phyloP scores from a whole-genome alignment of 2,797 vertebrate genomes.

The Acanthurus leucopareius region DNA sequence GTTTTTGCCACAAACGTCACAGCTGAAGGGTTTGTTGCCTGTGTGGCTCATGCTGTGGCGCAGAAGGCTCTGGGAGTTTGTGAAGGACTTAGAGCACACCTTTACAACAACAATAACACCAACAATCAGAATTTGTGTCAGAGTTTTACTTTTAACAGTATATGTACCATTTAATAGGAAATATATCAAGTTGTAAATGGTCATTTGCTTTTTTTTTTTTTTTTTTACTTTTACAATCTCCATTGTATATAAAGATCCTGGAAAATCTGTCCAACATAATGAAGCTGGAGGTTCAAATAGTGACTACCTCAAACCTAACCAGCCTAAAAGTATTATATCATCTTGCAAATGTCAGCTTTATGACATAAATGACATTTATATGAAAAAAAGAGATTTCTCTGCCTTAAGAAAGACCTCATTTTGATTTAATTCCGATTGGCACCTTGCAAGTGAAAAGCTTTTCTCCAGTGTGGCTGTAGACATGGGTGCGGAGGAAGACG shows the following conservation, averaged over 20 bases:
- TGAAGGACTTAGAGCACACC: constrained; percentile 91
- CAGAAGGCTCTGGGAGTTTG: constrained; percentile 91
- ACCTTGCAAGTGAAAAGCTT: constrained; percentile 91
- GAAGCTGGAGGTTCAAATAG: constrained; percentile 30
- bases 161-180: background rate
- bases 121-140: constrained; percentile 43
- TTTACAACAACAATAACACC: constrained; percentile 47
- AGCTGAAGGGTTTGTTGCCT: constrained; percentile 87
- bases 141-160: background rate
- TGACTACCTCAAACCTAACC: constrained; percentile 27
- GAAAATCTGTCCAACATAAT: constrained; percentile 65
- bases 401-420: constrained; percentile 27
- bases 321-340: constrained; percentile 69
- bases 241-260: constrained; percentile 12
- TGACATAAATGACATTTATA: constrained; percentile 49
- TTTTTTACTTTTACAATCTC: constrained; percentile 11
- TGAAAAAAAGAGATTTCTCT: constrained; percentile 48
- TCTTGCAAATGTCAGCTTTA: constrained; percentile 35
- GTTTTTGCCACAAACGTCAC: constrained; percentile 89
- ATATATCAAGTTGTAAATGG: background rate
- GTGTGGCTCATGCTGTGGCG: constrained; percentile 93
- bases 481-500: constrained; percentile 92
- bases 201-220: background rate
- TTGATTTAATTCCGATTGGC: constrained; percentile 51
- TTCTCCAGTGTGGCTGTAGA: constrained; percentile 93